Evolutionary conservation across 1,140 invertebrate species (phyloP).

Genomic region (Paraescarpia echinospica): DNA sequence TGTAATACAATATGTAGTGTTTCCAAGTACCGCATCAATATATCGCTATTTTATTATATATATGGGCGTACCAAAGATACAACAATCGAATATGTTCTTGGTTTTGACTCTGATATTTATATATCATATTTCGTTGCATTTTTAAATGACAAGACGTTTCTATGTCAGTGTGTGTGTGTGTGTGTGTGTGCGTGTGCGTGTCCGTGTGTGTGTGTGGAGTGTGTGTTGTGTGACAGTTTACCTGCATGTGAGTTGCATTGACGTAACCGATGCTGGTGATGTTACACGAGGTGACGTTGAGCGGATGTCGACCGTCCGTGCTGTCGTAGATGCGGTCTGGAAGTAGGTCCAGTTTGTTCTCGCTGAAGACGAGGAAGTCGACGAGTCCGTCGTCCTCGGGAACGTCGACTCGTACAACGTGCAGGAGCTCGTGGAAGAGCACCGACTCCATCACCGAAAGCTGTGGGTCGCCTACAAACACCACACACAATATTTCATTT

Average conservation of each 20-base stretch:
- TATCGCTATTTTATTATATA: no score
- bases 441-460: slow-evolving; percentile 38
- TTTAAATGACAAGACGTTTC: no score
- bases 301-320: slow-evolving; percentile 29
- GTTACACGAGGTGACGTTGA: slow-evolving; percentile 24
- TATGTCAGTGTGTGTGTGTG: no score
- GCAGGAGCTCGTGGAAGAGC: slow-evolving; percentile 36
- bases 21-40: no score
- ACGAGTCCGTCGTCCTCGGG: slow-evolving; percentile 32
- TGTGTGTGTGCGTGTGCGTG: no score
- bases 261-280: slow-evolving; percentile 16
- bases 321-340: slow-evolving; percentile 36
- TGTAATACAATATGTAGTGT: not conserved
- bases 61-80: no score
- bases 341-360: slow-evolving; percentile 30
- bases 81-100: no score
- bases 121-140: no score
- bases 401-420: slow-evolving; percentile 33
- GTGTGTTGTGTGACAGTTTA: not conserved
- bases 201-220: no score
- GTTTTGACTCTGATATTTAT: no score
- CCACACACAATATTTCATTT: not conserved
- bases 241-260: not conserved
- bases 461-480: slow-evolving; percentile 35
- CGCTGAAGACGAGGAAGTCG: slow-evolving; percentile 36